Conservation (phyloP, 2,797 vertebrate genomes). For the Crocidura indochinensis region DNA sequence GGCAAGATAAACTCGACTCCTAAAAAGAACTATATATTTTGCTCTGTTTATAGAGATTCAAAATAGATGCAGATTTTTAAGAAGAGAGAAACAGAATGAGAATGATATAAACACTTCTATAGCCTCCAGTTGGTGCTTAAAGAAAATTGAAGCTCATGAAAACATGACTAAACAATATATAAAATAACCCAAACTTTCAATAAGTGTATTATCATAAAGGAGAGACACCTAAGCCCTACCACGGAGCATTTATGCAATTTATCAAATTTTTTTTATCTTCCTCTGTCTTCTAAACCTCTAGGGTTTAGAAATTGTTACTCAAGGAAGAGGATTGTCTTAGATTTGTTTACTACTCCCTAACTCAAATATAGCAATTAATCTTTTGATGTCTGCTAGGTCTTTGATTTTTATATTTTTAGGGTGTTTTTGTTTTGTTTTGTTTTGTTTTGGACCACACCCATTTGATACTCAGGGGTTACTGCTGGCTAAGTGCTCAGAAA, state of each 20-base stretch:
- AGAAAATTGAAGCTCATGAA: neutral
- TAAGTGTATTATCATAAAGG: too few species aligned
- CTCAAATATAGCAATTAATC: neutral
- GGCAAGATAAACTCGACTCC: conserved; percentile 45
- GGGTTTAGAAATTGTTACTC: neutral
- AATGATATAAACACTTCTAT: neutral
- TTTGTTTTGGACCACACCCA: too few species aligned
- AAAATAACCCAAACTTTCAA: neutral
- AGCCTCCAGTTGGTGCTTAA: neutral
- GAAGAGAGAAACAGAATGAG: conserved; percentile 2
- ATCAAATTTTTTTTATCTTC: neutral
- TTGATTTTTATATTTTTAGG: neutral
- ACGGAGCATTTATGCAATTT: neutral
- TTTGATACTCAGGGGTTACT: too few species aligned
- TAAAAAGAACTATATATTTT: conserved; percentile 32
- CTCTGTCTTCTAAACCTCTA: neutral
- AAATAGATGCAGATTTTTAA: conserved; percentile 27
- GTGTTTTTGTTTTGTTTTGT: too few species aligned
- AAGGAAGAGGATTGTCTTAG: neutral
- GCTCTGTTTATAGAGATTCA: conserved; percentile 58
- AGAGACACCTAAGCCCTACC: too few species aligned
- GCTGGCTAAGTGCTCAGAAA: too few species aligned
- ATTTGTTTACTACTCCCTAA: neutral
- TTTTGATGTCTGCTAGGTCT: conserved; percentile 10
- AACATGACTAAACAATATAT: neutral